Conservation (phyloP, 2,797 vertebrate species). For the Muscicapa comitata region DNA sequence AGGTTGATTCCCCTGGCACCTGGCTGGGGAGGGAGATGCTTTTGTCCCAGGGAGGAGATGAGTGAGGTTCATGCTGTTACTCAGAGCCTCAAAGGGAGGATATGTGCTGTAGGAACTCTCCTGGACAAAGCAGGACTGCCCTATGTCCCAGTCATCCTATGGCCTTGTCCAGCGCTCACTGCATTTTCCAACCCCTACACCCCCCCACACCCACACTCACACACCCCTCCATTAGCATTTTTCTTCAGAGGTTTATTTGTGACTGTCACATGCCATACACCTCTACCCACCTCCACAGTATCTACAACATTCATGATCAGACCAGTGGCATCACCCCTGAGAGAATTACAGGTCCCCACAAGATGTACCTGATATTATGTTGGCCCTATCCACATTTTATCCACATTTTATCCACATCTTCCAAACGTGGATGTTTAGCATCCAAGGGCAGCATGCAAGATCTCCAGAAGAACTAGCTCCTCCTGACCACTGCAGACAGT, state of each 20-base stretch:
- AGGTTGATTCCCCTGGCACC: neutral
- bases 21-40: neutral
- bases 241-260: neutral
- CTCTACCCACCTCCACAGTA: neutral
- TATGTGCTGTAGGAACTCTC: neutral
- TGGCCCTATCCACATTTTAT: neutral
- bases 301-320: neutral
- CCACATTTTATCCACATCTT: neutral
- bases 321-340: neutral
- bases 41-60: neutral
- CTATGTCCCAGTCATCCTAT: neutral
- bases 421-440: neutral
- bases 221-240: neutral
- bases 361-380: accelerated
- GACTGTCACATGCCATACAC: neutral
- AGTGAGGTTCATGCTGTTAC: neutral
- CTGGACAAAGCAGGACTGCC: neutral
- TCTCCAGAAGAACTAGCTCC: neutral
- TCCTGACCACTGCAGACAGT: neutral
- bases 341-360: neutral
- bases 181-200: neutral
- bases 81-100: neutral
- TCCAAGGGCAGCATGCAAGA: neutral
- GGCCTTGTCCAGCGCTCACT: neutral
- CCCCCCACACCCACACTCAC: too few species aligned